These are phyloP conservation scores for Alauda arvensis DNA, from an alignment of 2,797 vertebrate genomes.

Conservation along the genomic window DNA sequence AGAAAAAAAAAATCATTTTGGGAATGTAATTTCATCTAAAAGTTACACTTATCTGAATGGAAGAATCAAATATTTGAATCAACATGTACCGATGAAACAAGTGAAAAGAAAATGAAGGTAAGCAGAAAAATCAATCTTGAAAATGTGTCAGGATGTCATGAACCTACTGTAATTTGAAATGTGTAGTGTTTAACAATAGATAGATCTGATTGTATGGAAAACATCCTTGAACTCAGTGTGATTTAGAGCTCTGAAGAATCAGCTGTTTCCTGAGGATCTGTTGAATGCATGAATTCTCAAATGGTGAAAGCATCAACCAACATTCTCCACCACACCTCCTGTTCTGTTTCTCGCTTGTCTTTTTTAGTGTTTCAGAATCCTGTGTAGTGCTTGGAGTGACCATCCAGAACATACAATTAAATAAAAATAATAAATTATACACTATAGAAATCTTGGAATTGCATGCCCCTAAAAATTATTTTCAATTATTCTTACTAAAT, in stretches of 20 bases:
- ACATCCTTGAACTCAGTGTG: neutral
- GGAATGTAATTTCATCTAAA: neutral
- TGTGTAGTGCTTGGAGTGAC: neutral
- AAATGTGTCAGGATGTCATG: neutral
- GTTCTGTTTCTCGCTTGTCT: neutral
- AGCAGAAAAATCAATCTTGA: neutral
- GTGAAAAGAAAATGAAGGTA: neutral
- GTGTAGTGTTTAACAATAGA: neutral
- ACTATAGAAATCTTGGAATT: neutral
- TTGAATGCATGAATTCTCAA: neutral
- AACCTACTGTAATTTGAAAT: neutral
- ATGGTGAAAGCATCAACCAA: neutral
- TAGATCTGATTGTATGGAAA: neutral
- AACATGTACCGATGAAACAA: neutral
- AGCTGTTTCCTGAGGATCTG: neutral
- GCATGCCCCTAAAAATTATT: neutral
- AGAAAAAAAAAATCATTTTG: neutral
- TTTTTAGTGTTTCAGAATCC: neutral
- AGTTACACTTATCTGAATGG: neutral
- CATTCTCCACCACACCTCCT: neutral
- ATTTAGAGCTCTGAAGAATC: neutral
- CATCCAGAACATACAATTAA: neutral
- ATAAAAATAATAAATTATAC: neutral
- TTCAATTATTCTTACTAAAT: neutral
- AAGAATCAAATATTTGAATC: neutral